A percentile compares a stretch with the other conserved stretches of the same genome.
Conservation (phyloP, 2,113 vertebrate species). For the Nothobranchius furzeri region DNA sequence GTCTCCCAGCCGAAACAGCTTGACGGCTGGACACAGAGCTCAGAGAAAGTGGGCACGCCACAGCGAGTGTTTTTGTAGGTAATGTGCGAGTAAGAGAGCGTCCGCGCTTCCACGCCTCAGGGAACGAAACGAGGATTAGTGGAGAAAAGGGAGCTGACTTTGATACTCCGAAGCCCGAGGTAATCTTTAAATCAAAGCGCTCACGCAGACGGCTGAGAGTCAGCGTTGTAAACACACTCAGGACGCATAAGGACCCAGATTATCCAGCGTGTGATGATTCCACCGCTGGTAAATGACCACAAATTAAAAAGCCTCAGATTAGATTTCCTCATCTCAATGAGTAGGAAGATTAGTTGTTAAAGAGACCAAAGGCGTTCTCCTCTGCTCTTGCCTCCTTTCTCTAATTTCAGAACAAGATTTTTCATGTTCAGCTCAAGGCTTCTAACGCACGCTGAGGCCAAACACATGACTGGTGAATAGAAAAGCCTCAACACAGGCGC, state of each 20-base stretch:
- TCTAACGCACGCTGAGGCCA: background rate
- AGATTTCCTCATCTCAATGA: constrained; percentile 67
- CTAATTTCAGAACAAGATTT: constrained; percentile 10
- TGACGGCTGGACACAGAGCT: constrained; percentile 2
- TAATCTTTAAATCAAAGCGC: constrained; percentile 75
- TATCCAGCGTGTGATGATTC: constrained; percentile 66
- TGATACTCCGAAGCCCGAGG: constrained; percentile 57
- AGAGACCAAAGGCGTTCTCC: constrained; percentile 14
- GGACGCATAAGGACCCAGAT: constrained; percentile 58
- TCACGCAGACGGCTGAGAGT: constrained; percentile 47
- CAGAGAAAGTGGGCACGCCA: constrained; percentile 13
- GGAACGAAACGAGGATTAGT: constrained; percentile 52
- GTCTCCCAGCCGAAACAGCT: constrained; percentile 11
- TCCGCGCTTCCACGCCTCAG: constrained; percentile 15
- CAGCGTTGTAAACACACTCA: constrained; percentile 59
- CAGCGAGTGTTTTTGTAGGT: constrained; percentile 29
- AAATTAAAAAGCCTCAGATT: constrained; percentile 73
- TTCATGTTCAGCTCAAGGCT: background rate
- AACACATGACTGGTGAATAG: constrained; percentile 1
- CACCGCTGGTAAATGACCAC: constrained; percentile 66
- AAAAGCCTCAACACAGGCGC: background rate
- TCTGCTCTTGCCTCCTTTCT: constrained; percentile 20
- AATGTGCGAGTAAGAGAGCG: constrained; percentile 24
- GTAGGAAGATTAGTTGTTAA: constrained; percentile 55
- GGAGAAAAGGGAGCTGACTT: constrained; percentile 59